Evolutionary conservation across 2,113 vertebrate genomes (phyloP).

Genomic region (Dasyprocta punctata): DNA sequence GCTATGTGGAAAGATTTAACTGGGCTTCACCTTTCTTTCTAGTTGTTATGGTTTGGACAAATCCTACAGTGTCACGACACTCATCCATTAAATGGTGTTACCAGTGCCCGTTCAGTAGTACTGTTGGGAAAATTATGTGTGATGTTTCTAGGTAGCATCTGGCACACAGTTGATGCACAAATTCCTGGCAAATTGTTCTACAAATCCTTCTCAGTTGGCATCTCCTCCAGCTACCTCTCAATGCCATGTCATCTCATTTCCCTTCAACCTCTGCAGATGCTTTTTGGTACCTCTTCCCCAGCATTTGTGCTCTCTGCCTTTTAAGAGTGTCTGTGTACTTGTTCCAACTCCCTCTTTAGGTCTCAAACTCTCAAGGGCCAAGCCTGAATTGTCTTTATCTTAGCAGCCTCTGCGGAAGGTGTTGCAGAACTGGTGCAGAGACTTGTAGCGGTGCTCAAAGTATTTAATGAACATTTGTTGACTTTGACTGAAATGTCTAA

Average conservation of each 20-base stretch:
- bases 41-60: not conserved
- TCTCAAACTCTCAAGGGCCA: not conserved
- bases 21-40: not conserved
- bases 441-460: not conserved
- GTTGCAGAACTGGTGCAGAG: not conserved
- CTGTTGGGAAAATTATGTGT: not conserved
- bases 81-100: not conserved
- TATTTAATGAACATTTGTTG: conserved; percentile 16
- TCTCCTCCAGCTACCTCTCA: not conserved
- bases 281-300: not conserved
- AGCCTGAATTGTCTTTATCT: not conserved
- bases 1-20: not conserved
- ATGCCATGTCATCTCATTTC: not conserved
- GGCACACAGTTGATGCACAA: not conserved
- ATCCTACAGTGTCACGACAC: not conserved
- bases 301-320: not conserved
- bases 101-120: not conserved
- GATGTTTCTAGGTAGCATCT: not conserved
- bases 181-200: not conserved
- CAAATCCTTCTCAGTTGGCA: not conserved
- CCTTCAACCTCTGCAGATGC: too few species aligned
- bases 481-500: conserved; percentile 9
- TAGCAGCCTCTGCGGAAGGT: not conserved
- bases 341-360: not conserved
- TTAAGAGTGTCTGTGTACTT: not conserved